Percentiles rank a stretch among this genome's conserved stretches.
phyloP scores from a whole-genome alignment of 2,797 vertebrate species.

The Hapalemur alaotrensis region DNA sequence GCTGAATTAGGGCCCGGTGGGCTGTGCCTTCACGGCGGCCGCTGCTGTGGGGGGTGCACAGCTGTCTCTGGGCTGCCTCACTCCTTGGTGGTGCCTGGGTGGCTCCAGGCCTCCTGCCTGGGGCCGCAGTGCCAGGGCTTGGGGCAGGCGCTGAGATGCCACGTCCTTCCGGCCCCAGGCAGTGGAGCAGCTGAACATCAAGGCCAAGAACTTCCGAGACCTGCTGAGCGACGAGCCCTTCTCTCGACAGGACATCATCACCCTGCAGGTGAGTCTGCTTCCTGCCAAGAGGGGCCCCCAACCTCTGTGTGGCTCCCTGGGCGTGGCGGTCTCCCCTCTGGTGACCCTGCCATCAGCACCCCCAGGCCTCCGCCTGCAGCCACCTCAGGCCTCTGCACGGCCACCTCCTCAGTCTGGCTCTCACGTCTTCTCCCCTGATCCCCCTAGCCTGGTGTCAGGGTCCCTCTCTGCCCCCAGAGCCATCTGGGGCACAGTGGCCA shows the following conservation, averaged over 20 bases:
- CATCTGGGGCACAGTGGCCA: not conserved
- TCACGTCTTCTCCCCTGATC: rapidly evolving
- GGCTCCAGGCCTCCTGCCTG: not conserved
- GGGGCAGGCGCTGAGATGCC: rapidly evolving
- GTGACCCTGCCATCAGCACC: rapidly evolving
- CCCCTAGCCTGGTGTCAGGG: not conserved
- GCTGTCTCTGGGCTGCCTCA: rapidly evolving
- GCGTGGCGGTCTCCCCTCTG: not conserved
- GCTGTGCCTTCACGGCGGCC: not conserved
- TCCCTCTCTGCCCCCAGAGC: not conserved
- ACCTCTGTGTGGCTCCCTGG: not conserved
- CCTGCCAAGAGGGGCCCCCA: not conserved
- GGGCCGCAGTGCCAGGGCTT: rapidly evolving
- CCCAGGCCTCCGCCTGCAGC: too few relatives aligned
- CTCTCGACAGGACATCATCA: conserved; percentile 93
- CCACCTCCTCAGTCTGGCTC: rapidly evolving
- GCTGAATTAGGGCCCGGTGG: not conserved
- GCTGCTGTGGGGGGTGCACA: not conserved
- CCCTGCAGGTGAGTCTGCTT: conserved; percentile 88
- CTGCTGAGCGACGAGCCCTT: conserved; percentile 95
- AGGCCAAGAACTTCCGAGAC: conserved; percentile 95
- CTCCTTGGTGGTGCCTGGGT: not conserved
- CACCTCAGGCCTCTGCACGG: not conserved
- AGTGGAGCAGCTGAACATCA: conserved; percentile 97
- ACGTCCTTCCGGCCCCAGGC: conserved; percentile 84